Conservation (phyloP, 35 echinoderm and acorn worm species). For the Apostichopus parvimensis region DNA sequence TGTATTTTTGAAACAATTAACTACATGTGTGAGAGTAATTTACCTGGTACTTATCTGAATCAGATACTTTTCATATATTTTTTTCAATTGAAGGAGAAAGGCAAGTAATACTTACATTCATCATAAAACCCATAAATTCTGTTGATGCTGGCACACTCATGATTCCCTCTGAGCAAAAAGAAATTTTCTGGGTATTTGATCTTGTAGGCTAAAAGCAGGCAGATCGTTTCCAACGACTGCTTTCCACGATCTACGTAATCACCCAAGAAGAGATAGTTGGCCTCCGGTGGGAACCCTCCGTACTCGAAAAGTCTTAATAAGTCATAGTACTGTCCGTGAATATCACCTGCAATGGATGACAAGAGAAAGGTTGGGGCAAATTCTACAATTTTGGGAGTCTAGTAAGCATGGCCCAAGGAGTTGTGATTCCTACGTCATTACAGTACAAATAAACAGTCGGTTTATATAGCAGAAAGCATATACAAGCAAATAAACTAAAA, state of each 20-base stretch:
- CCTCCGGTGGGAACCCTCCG: slow-evolving; percentile 93
- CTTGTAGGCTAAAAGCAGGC: slow-evolving; percentile 90
- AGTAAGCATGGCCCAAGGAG: background rate
- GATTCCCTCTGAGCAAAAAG: slow-evolving; percentile 90
- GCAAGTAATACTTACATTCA: slow-evolving; percentile 79
- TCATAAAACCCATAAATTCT: slow-evolving; percentile 99
- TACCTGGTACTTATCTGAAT: no score
- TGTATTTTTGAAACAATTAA: no score
- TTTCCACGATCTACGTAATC: slow-evolving; percentile 97
- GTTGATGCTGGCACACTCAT: slow-evolving; percentile 98
- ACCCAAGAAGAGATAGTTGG: slow-evolving; percentile 95
- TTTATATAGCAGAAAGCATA: no score
- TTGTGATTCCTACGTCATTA: no score
- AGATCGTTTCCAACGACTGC: slow-evolving; percentile 91
- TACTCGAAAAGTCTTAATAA: slow-evolving; percentile 94
- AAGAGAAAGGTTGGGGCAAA: background rate
- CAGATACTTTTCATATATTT: no score
- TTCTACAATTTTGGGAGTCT: background rate
- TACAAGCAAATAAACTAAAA: no score
- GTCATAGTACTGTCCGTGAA: slow-evolving; percentile 97
- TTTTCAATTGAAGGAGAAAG: no score
- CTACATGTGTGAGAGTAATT: no score
- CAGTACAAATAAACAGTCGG: no score
- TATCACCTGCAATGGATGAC: slow-evolving; percentile 77
- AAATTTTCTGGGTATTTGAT: slow-evolving; percentile 99